Evolutionary conservation across 53 echinoderm and acorn worm genomes (phyloP), one percentile per base, ranked within the genome.

Genomic region (Pentamera pediparva): DNA sequence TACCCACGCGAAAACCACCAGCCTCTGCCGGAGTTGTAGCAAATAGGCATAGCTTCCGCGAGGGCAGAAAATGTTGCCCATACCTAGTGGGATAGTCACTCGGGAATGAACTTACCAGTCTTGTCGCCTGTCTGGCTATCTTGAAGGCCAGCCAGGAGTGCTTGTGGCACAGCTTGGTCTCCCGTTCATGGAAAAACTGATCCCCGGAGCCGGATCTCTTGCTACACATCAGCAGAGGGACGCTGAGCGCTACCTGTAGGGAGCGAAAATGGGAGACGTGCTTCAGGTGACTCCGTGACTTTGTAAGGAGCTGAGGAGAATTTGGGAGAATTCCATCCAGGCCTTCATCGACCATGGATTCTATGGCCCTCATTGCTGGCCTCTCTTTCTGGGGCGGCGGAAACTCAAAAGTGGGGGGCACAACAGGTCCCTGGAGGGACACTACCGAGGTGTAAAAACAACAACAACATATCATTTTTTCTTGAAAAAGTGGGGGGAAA

Each of bases 121-220:
- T 88, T 8, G 91, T 83, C 24, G 98, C 98, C 70, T 98, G 98
- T 51, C 92, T 83, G 36, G 91, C 86, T 5, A 91, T 91, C 50
- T 85, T 85, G 53, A 85, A 98, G 15, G 91, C 91, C 12, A 84
- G 77, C 98, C 98, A 98, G 1, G 85, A 83, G 35, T 53, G 35
- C 24, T 54, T 24, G 30, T 72, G 73, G 53, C 73, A 72, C 21
- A 72, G 25, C 24, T 30, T 72, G 52, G 73, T 22, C 36, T 10
- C 73, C 27, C 53, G 51, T 12, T 52, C 52, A 32, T 72, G 73
- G 19, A 72, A 35, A 35, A 72, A 72, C 21, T 54, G 52, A 37
- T 54, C 52, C 6, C 55, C 55, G 20, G 33, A 51, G 10, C 11
- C 37, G 0, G 73, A 72, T 48, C 73, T 70, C 71, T 80, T 84